A percentile compares a stretch with the other conserved stretches of the same genome.
Evolutionary conservation across 2,888 invertebrate genomes (phyloP).

Genomic region (Cerastis rubricosa): DNA sequence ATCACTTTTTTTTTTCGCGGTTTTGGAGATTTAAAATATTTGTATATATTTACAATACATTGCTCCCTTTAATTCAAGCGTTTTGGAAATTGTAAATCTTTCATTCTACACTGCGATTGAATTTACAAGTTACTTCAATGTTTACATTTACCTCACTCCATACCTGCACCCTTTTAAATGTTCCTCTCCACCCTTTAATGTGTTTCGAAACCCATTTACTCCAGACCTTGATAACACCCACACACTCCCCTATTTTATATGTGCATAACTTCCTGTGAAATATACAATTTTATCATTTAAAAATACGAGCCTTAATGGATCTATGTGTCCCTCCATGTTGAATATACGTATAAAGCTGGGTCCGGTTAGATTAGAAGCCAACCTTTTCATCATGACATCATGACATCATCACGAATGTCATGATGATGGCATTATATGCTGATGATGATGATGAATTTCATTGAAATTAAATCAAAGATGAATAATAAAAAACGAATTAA

Average conservation of each 20-base stretch:
- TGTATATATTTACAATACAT: neutral
- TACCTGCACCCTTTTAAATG: slow-evolving; percentile 5
- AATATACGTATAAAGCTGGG: neutral
- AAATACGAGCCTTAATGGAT: neutral
- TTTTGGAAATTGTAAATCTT: neutral
- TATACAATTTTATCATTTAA: neutral
- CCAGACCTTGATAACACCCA: slow-evolving; percentile 6
- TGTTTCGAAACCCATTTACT: slow-evolving; percentile 26
- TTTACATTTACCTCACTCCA: slow-evolving; percentile 8
- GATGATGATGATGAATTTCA: neutral
- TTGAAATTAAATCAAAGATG: neutral
- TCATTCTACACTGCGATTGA: neutral
- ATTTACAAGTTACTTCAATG: slow-evolving; percentile 4
- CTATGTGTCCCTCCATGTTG: too few species aligned
- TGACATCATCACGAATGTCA: neutral
- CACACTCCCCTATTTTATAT: slow-evolving; percentile 3
- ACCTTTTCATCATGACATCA: neutral
- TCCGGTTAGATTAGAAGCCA: neutral
- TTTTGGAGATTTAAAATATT: neutral
- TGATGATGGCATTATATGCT: neutral
- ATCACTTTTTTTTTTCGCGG: neutral
- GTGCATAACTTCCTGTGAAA: neutral
- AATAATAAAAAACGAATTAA: too few species aligned
- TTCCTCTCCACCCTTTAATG: slow-evolving; percentile 15
- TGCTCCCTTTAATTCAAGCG: neutral